phyloP scores from a whole-genome alignment of 2,888 invertebrate species.

The Pterostichus niger region DNA sequence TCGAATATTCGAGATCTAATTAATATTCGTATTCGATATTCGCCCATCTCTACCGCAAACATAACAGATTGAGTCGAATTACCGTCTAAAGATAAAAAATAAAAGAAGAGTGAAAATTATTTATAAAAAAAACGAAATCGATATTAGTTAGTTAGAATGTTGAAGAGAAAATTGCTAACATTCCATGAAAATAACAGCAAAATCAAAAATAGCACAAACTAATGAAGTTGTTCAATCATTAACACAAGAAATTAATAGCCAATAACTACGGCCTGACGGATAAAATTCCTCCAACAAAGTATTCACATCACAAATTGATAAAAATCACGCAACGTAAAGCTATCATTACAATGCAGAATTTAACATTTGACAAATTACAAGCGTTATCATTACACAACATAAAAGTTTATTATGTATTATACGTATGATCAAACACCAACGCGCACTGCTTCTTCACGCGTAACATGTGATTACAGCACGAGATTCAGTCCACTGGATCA shows the following conservation, averaged over 20 bases:
- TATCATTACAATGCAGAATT: constrained; percentile 27
- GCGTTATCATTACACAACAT: constrained; percentile 6
- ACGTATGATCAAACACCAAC: constrained; percentile 33
- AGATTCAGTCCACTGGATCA: constrained; percentile 18
- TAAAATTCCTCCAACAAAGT: not conserved
- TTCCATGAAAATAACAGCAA: not conserved
- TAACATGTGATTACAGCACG: constrained; percentile 15
- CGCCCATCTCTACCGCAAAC: too few species aligned
- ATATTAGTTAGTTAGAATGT: too few species aligned
- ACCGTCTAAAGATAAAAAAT: too few species aligned
- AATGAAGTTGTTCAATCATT: not conserved
- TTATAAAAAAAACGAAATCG: too few species aligned
- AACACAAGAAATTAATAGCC: constrained; percentile 6
- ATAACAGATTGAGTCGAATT: too few species aligned
- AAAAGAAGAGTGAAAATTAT: too few species aligned
- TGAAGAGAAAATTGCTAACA: not conserved
- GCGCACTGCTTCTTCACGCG: constrained; percentile 29
- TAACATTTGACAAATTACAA: constrained; percentile 41
- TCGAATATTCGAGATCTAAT: too few species aligned
- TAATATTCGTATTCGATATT: too few species aligned
- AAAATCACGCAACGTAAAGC: not conserved
- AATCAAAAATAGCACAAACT: not conserved
- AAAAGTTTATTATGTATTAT: constrained; percentile 46
- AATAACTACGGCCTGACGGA: too few species aligned
- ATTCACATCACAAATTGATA: not conserved